These are phyloP conservation scores for Micoletzkya japonica DNA, from an alignment of 2,888 invertebrate genomes.

Conservation along the genomic window DNA sequence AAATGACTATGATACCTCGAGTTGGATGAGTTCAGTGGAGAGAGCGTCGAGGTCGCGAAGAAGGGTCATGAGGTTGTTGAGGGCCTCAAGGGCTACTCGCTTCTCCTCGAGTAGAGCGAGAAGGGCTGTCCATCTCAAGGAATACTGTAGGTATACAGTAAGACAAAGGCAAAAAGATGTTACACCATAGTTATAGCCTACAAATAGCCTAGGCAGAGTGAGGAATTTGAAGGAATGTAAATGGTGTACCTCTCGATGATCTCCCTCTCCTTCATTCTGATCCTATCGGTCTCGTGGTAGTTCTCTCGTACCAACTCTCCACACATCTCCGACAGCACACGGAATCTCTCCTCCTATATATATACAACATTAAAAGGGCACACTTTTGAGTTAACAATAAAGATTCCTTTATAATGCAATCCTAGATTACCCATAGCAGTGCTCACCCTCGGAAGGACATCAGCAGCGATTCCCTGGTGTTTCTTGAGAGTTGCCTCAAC, in stretches of 20 bases:
- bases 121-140: constrained; percentile 77
- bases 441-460: constrained; percentile 81
- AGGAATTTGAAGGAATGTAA: too few relatives aligned
- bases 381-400: background rate
- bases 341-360: constrained; percentile 82
- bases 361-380: background rate
- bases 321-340: constrained; percentile 89
- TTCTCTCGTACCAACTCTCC: constrained; percentile 86
- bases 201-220: too few relatives aligned
- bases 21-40: constrained; percentile 79
- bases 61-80: constrained; percentile 84
- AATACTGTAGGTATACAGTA: too few relatives aligned
- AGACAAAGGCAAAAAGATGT: too few relatives aligned
- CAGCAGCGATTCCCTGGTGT: constrained; percentile 95
- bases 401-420: background rate
- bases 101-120: constrained; percentile 81
- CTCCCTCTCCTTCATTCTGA: constrained; percentile 67
- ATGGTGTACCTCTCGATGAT: constrained; percentile 40
- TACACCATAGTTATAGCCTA: constrained; percentile 77
- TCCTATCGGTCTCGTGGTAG: constrained; percentile 85
- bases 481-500: constrained; percentile 97
- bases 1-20: constrained; percentile 73
- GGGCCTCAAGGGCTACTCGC: constrained; percentile 69
- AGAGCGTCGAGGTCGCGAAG: constrained; percentile 89
- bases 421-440: background rate